These are phyloP conservation scores for Syrmaticus mikado DNA, from an alignment of 2,113 vertebrate genomes.

Conservation along the genomic window DNA sequence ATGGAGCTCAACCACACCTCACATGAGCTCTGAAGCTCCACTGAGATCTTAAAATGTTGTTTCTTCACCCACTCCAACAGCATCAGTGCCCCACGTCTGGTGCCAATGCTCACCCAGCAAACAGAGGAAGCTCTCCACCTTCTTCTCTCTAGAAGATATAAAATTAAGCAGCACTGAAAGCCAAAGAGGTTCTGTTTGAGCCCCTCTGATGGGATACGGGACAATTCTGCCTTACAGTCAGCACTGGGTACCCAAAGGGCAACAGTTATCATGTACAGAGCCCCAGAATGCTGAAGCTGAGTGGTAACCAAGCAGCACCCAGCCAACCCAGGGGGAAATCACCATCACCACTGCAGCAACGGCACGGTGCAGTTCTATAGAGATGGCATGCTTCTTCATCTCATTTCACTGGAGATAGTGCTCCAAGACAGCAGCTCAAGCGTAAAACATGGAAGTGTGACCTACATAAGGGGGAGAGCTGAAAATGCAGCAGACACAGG, in stretches of 20 bases:
- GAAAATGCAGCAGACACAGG: constrained; percentile 24
- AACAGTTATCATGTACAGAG: not conserved
- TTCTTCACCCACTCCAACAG: not conserved
- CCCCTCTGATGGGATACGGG: rapidly evolving
- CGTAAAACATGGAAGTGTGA: constrained; percentile 61
- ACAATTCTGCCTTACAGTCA: not conserved
- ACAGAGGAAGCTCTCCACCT: rapidly evolving
- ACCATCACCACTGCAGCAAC: rapidly evolving
- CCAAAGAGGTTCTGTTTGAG: too few species aligned
- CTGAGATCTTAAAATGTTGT: not conserved
- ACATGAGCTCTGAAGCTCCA: not conserved
- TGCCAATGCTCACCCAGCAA: not conserved
- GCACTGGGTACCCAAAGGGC: not conserved
- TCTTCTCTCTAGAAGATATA: too few species aligned
- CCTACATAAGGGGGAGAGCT: constrained; percentile 74
- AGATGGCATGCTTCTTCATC: rapidly evolving
- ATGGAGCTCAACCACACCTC: not conserved
- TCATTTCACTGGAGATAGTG: not conserved
- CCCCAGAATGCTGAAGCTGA: not conserved
- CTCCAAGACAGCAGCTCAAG: constrained; percentile 45
- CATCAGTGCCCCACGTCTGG: rapidly evolving
- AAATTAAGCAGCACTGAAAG: too few species aligned
- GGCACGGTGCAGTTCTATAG: rapidly evolving
- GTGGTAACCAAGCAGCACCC: not conserved
- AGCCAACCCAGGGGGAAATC: not conserved